A percentile compares a stretch with the other conserved stretches of the same genome.
Conservation (phyloP, 2,113 vertebrate genomes). For the Ariopsis seemanni region DNA sequence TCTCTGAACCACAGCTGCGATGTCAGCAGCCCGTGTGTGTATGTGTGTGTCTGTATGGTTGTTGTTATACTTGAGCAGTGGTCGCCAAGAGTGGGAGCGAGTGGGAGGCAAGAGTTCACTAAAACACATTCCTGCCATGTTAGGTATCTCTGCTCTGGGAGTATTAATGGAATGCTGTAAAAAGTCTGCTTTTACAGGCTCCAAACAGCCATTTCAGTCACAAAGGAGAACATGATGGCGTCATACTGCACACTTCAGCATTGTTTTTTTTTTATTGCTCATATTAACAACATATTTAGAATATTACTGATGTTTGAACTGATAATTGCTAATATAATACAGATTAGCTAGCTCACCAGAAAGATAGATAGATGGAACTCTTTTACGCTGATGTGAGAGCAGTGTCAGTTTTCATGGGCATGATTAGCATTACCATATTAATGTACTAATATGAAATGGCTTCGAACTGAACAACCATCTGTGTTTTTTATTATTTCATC, state of each 20-base stretch:
- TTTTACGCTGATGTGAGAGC: constrained; percentile 2
- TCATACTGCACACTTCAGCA: constrained; percentile 25
- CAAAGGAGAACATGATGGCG: constrained; percentile 19
- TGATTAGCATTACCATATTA: constrained; percentile 9
- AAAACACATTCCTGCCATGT: constrained; percentile 66
- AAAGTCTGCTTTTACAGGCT: constrained; percentile 49
- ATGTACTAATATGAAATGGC: constrained; percentile 6
- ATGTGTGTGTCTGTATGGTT: constrained; percentile 49
- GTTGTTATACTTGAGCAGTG: constrained; percentile 52
- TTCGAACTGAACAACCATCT: constrained; percentile 5
- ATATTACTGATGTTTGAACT: constrained; percentile 11
- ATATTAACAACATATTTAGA: constrained; percentile 18
- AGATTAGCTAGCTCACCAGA: not conserved
- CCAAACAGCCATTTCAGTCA: constrained; percentile 43
- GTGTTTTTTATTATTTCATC: constrained; percentile 23
- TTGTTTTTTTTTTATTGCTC: constrained; percentile 13
- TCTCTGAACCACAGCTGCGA: constrained; percentile 66
- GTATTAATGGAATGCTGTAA: constrained; percentile 50
- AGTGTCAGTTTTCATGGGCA: constrained; percentile 11
- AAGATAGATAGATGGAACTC: not conserved
- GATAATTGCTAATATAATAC: not conserved
- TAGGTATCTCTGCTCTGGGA: constrained; percentile 61
- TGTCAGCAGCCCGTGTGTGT: constrained; percentile 55
- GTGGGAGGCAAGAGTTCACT: constrained; percentile 63
- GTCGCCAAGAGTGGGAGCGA: constrained; percentile 60